A percentile compares a stretch with the other conserved stretches of the same genome.
phyloP scores from a whole-genome alignment of 2,113 vertebrate species.

The Xenopus laevis region DNA sequence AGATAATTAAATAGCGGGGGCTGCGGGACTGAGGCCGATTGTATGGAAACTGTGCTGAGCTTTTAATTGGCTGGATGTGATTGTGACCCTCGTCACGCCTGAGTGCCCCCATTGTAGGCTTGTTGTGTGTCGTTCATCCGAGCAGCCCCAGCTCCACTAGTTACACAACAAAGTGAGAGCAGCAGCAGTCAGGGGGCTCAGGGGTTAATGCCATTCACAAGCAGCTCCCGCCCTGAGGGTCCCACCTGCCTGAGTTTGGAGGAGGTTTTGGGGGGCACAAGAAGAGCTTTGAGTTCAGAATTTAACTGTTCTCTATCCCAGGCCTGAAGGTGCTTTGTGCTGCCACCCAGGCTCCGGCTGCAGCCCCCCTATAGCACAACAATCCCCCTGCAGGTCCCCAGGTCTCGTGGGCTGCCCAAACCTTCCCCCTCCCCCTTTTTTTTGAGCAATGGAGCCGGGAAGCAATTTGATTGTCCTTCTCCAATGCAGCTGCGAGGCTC shows the following conservation, averaged over 20 bases:
- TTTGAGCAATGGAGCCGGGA: conserved; percentile 64
- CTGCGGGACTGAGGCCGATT: conserved; percentile 1
- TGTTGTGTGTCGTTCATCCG: conserved; percentile 75
- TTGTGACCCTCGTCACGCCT: conserved; percentile 70
- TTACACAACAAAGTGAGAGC: conserved; percentile 85
- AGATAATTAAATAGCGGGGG: conserved; percentile 58
- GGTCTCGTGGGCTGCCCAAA: conserved; percentile 52
- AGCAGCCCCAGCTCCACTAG: conserved; percentile 68
- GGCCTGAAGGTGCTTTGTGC: too few relatives aligned
- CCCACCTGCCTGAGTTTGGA: neutral
- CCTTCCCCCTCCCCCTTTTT: conserved; percentile 36
- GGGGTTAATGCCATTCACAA: too few relatives aligned
- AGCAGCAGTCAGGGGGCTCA: conserved; percentile 2
- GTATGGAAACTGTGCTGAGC: conserved; percentile 70
- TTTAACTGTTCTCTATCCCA: too few relatives aligned
- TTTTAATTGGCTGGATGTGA: conserved; percentile 89
- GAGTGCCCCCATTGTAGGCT: conserved; percentile 76
- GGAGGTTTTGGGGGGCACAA: too few relatives aligned
- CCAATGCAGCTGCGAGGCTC: conserved; percentile 82
- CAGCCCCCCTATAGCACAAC: conserved; percentile 66
- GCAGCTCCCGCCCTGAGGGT: too few relatives aligned
- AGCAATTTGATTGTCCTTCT: conserved; percentile 74
- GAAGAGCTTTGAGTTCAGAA: too few relatives aligned
- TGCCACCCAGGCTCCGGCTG: conserved; percentile 51
- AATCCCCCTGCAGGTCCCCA: conserved; percentile 64